phyloP scores from a whole-genome alignment of 2,797 vertebrate genomes.

The Sebastes goodei region DNA sequence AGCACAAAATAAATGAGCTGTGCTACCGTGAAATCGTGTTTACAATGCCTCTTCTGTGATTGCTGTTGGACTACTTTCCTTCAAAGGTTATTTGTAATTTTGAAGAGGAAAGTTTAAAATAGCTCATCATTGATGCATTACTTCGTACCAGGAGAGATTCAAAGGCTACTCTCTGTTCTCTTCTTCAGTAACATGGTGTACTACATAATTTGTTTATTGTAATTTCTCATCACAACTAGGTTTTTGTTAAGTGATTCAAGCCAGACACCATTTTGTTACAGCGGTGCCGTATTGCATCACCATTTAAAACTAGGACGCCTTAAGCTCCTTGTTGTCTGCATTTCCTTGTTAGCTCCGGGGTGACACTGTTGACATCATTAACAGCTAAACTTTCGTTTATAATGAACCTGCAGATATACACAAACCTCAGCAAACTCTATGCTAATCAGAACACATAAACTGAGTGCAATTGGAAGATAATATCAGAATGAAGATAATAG shows the following conservation, averaged over 20 bases:
- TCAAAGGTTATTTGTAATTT: constrained; percentile 39
- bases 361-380: constrained; percentile 34
- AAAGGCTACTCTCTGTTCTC: constrained; percentile 1
- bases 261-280: constrained; percentile 24
- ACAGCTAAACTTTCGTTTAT: constrained; percentile 8
- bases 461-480: neutral
- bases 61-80: constrained; percentile 12
- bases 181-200: neutral
- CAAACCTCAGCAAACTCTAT: neutral
- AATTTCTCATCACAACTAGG: constrained; percentile 22
- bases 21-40: constrained; percentile 21
- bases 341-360: constrained; percentile 1
- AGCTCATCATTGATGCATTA: constrained; percentile 39
- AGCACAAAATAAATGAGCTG: constrained; percentile 11
- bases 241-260: constrained; percentile 17
- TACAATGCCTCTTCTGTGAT: neutral
- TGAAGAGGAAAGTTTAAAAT: constrained; percentile 35
- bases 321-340: constrained; percentile 2
- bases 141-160: constrained; percentile 3
- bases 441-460: neutral
- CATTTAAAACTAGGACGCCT: constrained; percentile 4
- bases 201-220: constrained; percentile 18
- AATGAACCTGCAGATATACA: constrained; percentile 28
- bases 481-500: constrained; percentile 1
- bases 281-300: neutral